phyloP scores from a whole-genome alignment of 2,888 invertebrate species.

The Himalopsyche anomala region DNA sequence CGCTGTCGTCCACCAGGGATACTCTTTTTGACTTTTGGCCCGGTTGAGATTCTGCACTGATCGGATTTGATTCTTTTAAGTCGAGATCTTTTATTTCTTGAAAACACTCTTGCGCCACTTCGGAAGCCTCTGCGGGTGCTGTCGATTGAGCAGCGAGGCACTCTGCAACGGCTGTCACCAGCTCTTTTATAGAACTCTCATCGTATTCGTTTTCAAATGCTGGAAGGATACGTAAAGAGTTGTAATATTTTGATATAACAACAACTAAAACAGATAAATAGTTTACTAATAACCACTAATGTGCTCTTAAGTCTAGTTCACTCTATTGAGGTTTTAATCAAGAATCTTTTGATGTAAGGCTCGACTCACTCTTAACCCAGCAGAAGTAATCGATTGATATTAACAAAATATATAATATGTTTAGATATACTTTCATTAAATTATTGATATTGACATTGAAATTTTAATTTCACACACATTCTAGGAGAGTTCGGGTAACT shows the following conservation, averaged over 20 bases:
- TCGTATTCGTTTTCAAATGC: constrained; percentile 4
- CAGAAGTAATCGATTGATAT: too few species aligned
- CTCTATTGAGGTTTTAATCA: not conserved
- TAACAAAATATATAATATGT: too few species aligned
- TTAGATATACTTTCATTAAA: too few species aligned
- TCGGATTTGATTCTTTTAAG: not conserved
- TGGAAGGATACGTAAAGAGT: not conserved
- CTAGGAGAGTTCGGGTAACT: not conserved
- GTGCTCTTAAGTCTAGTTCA: too few species aligned
- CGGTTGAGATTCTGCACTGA: not conserved
- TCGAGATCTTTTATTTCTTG: not conserved
- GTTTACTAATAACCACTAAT: too few species aligned
- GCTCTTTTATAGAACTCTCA: constrained; percentile 67
- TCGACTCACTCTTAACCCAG: too few species aligned
- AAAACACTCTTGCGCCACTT: constrained; percentile 66
- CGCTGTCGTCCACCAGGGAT: not conserved
- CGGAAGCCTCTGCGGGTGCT: constrained; percentile 67
- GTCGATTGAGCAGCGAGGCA: constrained; percentile 68
- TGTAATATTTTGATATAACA: not conserved
- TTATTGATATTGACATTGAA: too few species aligned
- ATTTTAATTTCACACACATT: not conserved
- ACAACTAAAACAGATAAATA: not conserved
- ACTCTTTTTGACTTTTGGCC: not conserved
- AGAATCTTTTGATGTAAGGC: too few species aligned
- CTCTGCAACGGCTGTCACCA: constrained; percentile 70